A percentile compares a stretch with the other conserved stretches of the same genome.
Conservation (phyloP, 2,113 vertebrate genomes). For the Potamarius usumacintae region DNA sequence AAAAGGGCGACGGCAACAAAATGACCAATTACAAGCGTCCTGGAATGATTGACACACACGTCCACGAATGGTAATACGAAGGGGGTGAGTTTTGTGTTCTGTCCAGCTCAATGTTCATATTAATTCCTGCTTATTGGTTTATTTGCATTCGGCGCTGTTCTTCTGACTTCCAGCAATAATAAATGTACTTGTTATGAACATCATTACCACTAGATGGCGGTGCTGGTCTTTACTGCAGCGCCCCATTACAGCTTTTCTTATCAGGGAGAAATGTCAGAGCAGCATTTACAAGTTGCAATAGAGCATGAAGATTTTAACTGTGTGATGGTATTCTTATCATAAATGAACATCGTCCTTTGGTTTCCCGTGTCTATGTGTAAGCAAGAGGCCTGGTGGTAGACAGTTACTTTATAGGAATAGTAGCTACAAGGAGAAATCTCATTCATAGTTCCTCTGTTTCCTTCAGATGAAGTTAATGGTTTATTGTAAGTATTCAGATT, state of each 20-base stretch:
- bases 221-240: constrained; percentile 11
- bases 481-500: no score
- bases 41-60: constrained; percentile 38
- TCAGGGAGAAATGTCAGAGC: neutral
- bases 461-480: neutral
- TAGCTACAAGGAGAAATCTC: neutral
- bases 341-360: neutral
- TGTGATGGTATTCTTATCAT: neutral
- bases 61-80: constrained; percentile 32
- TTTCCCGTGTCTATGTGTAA: neutral
- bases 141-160: neutral
- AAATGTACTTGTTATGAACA: neutral
- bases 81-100: neutral
- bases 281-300: neutral
- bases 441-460: neutral
- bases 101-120: no score
- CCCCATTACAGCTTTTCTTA: neutral
- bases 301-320: constrained; percentile 8
- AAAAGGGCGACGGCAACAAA: constrained; percentile 41
- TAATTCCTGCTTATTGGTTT: no score
- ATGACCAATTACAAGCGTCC: constrained; percentile 24
- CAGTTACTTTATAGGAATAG: neutral
- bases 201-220: constrained; percentile 60
- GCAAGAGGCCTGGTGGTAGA: neutral
- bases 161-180: neutral